Evolutionary conservation across 1,140 invertebrate species (phyloP).

Genomic region (Dryas iulia): DNA sequence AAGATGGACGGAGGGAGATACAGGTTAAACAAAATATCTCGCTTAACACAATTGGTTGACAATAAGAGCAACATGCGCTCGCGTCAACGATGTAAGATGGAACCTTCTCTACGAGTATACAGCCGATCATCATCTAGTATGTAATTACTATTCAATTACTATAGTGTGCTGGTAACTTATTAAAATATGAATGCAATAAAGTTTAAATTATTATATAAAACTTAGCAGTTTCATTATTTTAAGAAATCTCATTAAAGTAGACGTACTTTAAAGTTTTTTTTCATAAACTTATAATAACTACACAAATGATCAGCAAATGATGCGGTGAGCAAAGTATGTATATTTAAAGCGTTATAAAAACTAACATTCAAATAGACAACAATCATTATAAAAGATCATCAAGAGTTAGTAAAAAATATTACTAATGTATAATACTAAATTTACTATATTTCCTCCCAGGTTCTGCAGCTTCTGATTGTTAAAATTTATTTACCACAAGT

Average conservation of each 20-base stretch:
- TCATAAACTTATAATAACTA: not conserved
- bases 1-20: slow-evolving; percentile 46
- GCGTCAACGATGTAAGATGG: not conserved
- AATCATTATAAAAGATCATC: not conserved
- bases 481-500: too few relatives aligned
- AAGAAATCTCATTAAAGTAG: not conserved
- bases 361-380: not conserved
- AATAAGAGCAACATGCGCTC: not conserved
- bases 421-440: not conserved
- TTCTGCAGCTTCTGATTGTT: not conserved
- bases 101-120: not conserved
- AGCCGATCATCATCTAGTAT: not conserved
- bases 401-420: not conserved
- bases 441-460: not conserved
- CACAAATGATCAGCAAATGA: not conserved
- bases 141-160: not conserved
- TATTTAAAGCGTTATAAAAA: not conserved
- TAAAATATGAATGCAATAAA: not conserved
- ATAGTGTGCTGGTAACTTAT: not conserved
- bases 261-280: not conserved
- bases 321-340: not conserved
- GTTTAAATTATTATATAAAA: too few relatives aligned
- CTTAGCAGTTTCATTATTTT: too few relatives aligned
- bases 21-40: slow-evolving; percentile 38
- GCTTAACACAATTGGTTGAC: not conserved